Evolutionary conservation across 2,113 vertebrate genomes (phyloP), one percentile per base, ranked within the genome.

Genomic region (Verasper variegatus): DNA sequence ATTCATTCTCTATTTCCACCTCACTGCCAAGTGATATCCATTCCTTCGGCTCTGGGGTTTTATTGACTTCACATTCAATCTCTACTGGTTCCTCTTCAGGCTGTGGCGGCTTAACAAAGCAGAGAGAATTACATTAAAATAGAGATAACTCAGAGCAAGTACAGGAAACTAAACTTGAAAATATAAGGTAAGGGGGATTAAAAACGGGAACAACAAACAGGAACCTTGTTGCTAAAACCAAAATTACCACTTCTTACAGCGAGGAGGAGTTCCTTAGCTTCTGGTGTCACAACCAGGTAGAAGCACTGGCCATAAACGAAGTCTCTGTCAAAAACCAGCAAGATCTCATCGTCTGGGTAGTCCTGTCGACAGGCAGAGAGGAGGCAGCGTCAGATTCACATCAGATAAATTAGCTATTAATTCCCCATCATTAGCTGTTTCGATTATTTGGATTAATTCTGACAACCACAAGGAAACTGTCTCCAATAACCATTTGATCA

Each of bases 21-120:
- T 97, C 96, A 0, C 97, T 99, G 60, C 97, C 96, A 74, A 97
- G 91, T 67, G 96, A 96, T 60, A 96, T 67, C 97, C 97, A 99
- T 0, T 88, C 86, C 86, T 92, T 95, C 54, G 74, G 86, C 68
- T 94, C 71, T 23, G 94, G 90, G 27, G 90, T 93, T 49, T 88
- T 92, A 67, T 84, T 87, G 42, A 87, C 13, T 76, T 86, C 82
- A 6, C 58, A 68, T 8, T 95, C 93, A 27, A 47, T 1, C 14
- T 54, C 86, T 52, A 93, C 94, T 75, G 89, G 77, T 31, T 54
- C 67, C 60, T 85, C 84, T 64, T n/a, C 18, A 54, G 78, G 40
- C 80, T 91, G 89, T 78, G 89, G 87, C 10, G 90, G 80, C 97
- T 98, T 80, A 11, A 71, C 59, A 42, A 59, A 42, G 73, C 20